Evolutionary conservation across 2,113 vertebrate genomes (phyloP).

Genomic region (Platichthys stellatus): DNA sequence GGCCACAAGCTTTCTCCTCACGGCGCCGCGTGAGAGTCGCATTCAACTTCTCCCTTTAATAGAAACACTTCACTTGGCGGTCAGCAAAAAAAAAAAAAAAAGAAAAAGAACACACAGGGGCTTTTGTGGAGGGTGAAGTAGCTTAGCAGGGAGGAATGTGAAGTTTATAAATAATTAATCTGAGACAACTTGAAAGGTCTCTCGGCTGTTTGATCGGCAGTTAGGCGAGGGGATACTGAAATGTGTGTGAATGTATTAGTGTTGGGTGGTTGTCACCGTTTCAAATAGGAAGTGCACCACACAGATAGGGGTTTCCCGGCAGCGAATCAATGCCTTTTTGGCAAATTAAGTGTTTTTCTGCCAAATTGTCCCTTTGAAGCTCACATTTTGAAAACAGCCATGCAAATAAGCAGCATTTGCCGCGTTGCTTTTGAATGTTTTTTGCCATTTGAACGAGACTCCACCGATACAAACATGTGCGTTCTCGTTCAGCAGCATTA

Average conservation of each 20-base stretch:
- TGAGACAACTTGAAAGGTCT: too few species aligned
- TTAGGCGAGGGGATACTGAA: too few species aligned
- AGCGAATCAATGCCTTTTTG: neutral
- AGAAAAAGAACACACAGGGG: neutral
- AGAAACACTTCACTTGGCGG: conserved; percentile 41
- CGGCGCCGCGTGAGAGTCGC: conserved; percentile 4
- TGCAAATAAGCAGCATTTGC: neutral
- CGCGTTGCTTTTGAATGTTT: conserved; percentile 19
- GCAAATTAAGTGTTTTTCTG: neutral
- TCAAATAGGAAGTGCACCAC: conserved; percentile 9
- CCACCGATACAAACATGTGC: neutral
- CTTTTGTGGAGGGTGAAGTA: conserved; percentile 53
- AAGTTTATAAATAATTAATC: too few species aligned
- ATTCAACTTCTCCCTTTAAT: conserved; percentile 34
- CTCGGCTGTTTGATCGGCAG: too few species aligned
- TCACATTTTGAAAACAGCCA: neutral
- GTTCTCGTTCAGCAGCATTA: neutral
- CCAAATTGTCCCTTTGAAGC: neutral
- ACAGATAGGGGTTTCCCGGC: neutral
- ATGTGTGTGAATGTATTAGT: conserved; percentile 17
- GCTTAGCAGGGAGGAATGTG: conserved; percentile 45
- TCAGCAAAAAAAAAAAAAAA: conserved; percentile 43
- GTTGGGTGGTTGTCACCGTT: neutral
- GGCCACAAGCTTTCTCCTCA: conserved; percentile 22
- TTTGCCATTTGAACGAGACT: neutral